Evolutionary conservation across 2,888 invertebrate genomes (phyloP), one percentile per base, ranked within the genome.

Genomic region (Trissolcus japonicus): DNA sequence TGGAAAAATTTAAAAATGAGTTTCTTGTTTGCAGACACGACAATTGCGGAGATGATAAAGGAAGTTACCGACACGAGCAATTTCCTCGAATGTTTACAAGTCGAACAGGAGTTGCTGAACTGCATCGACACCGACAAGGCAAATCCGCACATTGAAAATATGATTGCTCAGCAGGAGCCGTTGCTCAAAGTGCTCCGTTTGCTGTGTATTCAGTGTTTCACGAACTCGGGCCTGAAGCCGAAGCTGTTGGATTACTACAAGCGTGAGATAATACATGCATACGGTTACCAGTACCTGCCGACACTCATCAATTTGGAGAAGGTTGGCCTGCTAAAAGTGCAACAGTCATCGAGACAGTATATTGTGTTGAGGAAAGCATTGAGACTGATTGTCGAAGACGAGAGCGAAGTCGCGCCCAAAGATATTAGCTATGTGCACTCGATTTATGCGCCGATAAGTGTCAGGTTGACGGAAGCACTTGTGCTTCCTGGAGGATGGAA

Each of bases 361-460:
- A 92, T 94, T 7, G 94, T 95, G 3, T 88, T 96, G 17, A 91
- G 95, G 80, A 95, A 95, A 91, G 92, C 96, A 0, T 90, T 98
- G 7, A 93, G 94, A 81, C 91, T 98, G 29, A 97, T 97, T 0
- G 95, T 96, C 81, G 97, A 98, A 82, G 97, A 98, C 82, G 94
- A 94, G 0, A 93, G 94, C 68, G 98, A 98, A 90, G 91, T 94
- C 74, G 92, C 94, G 63, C 95, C 95, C 0, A 94, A 93, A 76
- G 98, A 98, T 85, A 96, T 97, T 63, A 95, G 96, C 80, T 98
- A 97, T 85, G 94, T 98, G 41, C 96, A 96, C 86, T 96, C 95
- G 85, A 96, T 95, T 85, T 99, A 98, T 89, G 98, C 98, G 0
- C 98, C 99, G 0, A 89, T 99, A 46, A 96, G 96, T 61, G 94